Evolutionary conservation across 2,888 invertebrate species (phyloP), one percentile per base, ranked within the genome.

Genomic region (Mimumesa dahlbomi): DNA sequence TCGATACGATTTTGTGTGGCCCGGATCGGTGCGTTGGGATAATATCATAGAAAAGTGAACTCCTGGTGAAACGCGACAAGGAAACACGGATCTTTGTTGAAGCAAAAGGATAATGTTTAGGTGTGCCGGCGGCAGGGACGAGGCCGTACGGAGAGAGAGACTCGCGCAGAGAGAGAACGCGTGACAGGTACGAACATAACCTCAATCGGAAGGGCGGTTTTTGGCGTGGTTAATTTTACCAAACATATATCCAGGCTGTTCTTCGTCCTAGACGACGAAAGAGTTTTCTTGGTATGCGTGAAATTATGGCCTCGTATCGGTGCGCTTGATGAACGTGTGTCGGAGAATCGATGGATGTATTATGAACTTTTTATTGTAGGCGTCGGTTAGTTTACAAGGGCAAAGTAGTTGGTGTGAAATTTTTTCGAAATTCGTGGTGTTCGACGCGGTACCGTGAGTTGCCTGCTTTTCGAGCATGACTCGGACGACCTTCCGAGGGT

Each of bases 161-260:
- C 22, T 56, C 71, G 40, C 56, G 66, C 73, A 62, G 21, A 62
- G 65, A 49, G 53, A 52, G 68, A 71, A 75, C 79, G 79, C 81
- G 78, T 79, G 79, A 79, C 79, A 79, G 79, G 79, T 79, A 80
- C n/a, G 66, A 58, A 69, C 64, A 56, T 68, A 66, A 65, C 67
- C 67, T 76, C 64, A 58, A 76, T 59, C 43, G 1, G n/a, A n/a
- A n/a, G n/a, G n/a, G n/a, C n/a, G n/a, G n/a, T n/a, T n/a, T n/a
- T n/a, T n/a, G n/a, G n/a, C n/a, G n/a, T n/a, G n/a, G n/a, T n/a
- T n/a, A n/a, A n/a, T n/a, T n/a, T n/a, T n/a, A n/a, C n/a, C n/a
- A n/a, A n/a, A n/a, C n/a, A n/a, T n/a, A n/a, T n/a, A n/a, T n/a
- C n/a, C n/a, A n/a, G n/a, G n/a, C n/a, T n/a, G 2, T 22, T 42